These are phyloP conservation scores for Amphipyra berbera DNA, from an alignment of 2,888 invertebrate genomes.

Conservation along the genomic window DNA sequence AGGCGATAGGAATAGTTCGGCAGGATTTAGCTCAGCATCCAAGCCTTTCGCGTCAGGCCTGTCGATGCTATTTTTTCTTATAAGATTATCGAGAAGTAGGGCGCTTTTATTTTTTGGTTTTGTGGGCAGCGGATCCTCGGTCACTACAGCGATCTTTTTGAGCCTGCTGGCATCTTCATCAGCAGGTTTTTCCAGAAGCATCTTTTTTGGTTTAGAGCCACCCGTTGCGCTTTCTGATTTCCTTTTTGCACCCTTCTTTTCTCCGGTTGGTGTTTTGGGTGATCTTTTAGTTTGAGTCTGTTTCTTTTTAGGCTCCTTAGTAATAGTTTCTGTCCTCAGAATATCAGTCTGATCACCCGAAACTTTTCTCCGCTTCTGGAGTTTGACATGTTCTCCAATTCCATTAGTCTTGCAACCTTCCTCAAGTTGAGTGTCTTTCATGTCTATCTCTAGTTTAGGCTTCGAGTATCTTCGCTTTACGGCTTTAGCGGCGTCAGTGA, in stretches of 20 bases:
- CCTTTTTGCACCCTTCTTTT: constrained; percentile 84
- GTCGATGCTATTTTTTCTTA: constrained; percentile 90
- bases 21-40: constrained; percentile 81
- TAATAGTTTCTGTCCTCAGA: constrained; percentile 70
- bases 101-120: constrained; percentile 87
- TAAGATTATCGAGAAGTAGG: constrained; percentile 87
- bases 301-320: constrained; percentile 80
- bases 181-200: constrained; percentile 69
- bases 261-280: constrained; percentile 73
- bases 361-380: constrained; percentile 88
- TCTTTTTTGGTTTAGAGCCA: constrained; percentile 75
- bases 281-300: constrained; percentile 69
- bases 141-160: constrained; percentile 67
- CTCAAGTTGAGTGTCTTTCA: constrained; percentile 85
- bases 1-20: constrained; percentile 83
- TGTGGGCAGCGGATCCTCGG: constrained; percentile 65
- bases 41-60: constrained; percentile 80
- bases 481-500: constrained; percentile 75
- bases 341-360: constrained; percentile 79
- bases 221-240: constrained; percentile 74
- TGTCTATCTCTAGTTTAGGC: constrained; percentile 86
- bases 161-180: constrained; percentile 76
- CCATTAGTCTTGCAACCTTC: constrained; percentile 85
- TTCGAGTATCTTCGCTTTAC: constrained; percentile 84
- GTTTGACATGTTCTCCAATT: constrained; percentile 88